Base-by-base conservation (phyloP, 2,113 vertebrate species). In the Eubucco bourcierii region DNA sequence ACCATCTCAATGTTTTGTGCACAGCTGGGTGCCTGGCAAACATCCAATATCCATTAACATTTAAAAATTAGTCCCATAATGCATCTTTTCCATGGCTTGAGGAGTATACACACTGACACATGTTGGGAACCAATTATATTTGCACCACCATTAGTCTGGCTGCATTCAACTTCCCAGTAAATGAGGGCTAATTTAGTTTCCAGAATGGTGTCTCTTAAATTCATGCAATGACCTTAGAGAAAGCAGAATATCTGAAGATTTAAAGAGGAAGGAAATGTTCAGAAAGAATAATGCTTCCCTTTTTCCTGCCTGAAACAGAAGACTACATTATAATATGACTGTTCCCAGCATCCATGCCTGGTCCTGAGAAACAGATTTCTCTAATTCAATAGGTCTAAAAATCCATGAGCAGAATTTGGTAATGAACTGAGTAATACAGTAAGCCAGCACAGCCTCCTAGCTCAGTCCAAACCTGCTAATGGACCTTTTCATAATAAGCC, bases 1-100 rank as follows among this genome's bases (percentile, higher is more conserved):
- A 97, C 98, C 97, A 98, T 98, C 96, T 97, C 97, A 93, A 97
- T 97, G 97, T 97, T 98, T 97, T 97, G 96, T 97, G 96, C 98
- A 97, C 98, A 98, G 98, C 98, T 97, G 98, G 98, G 97, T 97
- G 95, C 97, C 98, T 98, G 98, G 98, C 98, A 97, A 97, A 97
- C 97, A 97, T 97, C 98, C 98, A 98, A 97, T 96, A 97, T 96
- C 98, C 98, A 98, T 98, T 98, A 98, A 97, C 98, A 98, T 98
- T 98, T 98, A 97, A 98, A 98, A 98, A 98, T 97, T 97, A 98
- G 97, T 97, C 98, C 98, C 98, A 98, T 98, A 98, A 98, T 98
- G 98, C 97, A 98, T 98, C 97, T 97, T 97, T 97, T 97, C 97
- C 44, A 23, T 97, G 97, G 95, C 97, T 97, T 97, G 95, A 96